These are phyloP conservation scores for Philopotamus ludificatus DNA, from an alignment of 1,140 invertebrate species.

Conservation along the genomic window DNA sequence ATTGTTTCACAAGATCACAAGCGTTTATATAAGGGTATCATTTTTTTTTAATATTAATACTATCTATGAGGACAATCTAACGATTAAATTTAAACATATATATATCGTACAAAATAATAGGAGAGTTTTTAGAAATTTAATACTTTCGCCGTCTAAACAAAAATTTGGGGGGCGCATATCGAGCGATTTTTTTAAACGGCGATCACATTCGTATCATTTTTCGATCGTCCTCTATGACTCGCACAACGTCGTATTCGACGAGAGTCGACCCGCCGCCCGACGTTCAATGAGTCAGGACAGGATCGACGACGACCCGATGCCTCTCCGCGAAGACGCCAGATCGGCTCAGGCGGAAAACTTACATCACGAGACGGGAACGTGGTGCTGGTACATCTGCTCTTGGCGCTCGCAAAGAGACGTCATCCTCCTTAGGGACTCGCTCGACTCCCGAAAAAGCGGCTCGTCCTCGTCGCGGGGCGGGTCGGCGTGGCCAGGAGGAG, in stretches of 20 bases:
- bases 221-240: no score
- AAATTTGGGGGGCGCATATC: no score
- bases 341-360: conserved; percentile 39
- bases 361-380: conserved; percentile 57
- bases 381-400: conserved; percentile 56
- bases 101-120: no score
- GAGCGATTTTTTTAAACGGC: no score
- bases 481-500: conserved; percentile 51
- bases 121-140: no score
- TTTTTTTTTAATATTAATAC: no score
- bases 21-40: no score
- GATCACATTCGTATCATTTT: no score
- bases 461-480: conserved; percentile 52
- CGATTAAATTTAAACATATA: no score
- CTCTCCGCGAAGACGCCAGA: not conserved
- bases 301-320: conserved; percentile 12
- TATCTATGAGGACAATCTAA: no score
- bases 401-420: conserved; percentile 55
- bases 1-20: conserved; percentile 27
- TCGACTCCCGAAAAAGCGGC: conserved; percentile 56
- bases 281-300: conserved; percentile 14
- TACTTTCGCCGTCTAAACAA: no score
- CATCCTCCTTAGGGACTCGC: conserved; percentile 55
- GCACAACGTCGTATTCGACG: no score
- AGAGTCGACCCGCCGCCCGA: not conserved